These are phyloP conservation scores for Tinamus guttatus DNA, from an alignment of 2,113 vertebrate species.

Conservation along the genomic window DNA sequence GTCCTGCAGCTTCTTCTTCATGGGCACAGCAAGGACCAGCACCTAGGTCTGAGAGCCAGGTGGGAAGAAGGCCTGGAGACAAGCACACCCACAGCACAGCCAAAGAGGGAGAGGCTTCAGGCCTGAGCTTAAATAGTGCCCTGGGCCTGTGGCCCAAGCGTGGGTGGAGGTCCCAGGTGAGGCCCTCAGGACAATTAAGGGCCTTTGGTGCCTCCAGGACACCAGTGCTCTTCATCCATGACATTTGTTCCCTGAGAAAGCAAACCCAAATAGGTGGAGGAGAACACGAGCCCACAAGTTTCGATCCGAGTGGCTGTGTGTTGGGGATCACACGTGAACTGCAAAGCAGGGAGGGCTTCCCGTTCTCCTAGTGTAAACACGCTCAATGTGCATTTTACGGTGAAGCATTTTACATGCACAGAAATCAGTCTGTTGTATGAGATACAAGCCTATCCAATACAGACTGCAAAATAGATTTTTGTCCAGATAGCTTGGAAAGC, in stretches of 20 bases:
- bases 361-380: background rate
- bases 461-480: background rate
- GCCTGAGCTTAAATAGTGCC: background rate
- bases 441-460: background rate
- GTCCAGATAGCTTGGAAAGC: background rate
- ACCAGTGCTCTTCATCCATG: background rate
- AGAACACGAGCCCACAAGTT: fast-evolving
- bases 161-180: background rate
- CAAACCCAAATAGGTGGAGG: fast-evolving
- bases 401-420: background rate
- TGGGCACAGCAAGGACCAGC: background rate
- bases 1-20: background rate
- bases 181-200: background rate
- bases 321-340: background rate
- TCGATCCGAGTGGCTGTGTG: background rate
- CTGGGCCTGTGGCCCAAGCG: background rate
- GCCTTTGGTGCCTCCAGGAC: background rate
- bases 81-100: fast-evolving
- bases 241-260: background rate
- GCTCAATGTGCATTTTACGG: background rate
- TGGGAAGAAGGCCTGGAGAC: fast-evolving
- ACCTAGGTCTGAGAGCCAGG: fast-evolving
- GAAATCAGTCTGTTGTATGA: background rate
- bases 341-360: background rate
- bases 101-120: fast-evolving